Conservation (phyloP, 2,888 invertebrate genomes). For the Caenorhabditis sp. region DNA sequence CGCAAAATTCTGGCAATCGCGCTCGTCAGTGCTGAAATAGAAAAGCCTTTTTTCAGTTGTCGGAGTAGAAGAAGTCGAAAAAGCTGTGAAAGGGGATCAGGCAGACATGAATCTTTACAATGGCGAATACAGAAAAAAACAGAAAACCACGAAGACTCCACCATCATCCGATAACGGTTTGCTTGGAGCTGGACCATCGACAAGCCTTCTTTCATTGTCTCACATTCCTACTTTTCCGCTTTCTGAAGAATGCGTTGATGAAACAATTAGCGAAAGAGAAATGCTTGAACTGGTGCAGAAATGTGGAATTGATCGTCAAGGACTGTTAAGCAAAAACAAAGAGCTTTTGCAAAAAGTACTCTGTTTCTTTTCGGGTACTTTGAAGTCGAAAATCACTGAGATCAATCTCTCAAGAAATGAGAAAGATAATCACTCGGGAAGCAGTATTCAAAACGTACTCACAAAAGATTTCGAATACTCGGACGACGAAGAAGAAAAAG, state of each 20-base stretch:
- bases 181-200: conserved; percentile 34
- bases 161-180: conserved; percentile 35
- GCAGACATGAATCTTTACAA: conserved; percentile 74
- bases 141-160: not conserved
- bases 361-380: conserved; percentile 6
- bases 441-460: conserved; percentile 69
- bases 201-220: too few relatives aligned
- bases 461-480: conserved; percentile 76
- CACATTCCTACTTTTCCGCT: conserved; percentile 30
- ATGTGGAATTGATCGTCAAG: conserved; percentile 39
- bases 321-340: conserved; percentile 45
- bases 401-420: not conserved
- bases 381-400: conserved; percentile 8
- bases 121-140: conserved; percentile 40
- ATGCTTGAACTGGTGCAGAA: conserved; percentile 53
- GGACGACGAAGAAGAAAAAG: conserved; percentile 77
- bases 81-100: conserved; percentile 72
- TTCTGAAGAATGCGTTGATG: conserved; percentile 41
- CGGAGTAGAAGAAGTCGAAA: conserved; percentile 72
- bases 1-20: too few relatives aligned
- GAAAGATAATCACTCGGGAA: conserved; percentile 1
- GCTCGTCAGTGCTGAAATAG: too few relatives aligned
- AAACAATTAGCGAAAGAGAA: conserved; percentile 62
- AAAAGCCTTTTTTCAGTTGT: conserved; percentile 61
- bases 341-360: conserved; percentile 47